A percentile compares a stretch with the other conserved stretches of the same genome.
These are phyloP conservation scores for Sphecodes monilicornis DNA, from an alignment of 2,888 invertebrate species.

Conservation along the genomic window DNA sequence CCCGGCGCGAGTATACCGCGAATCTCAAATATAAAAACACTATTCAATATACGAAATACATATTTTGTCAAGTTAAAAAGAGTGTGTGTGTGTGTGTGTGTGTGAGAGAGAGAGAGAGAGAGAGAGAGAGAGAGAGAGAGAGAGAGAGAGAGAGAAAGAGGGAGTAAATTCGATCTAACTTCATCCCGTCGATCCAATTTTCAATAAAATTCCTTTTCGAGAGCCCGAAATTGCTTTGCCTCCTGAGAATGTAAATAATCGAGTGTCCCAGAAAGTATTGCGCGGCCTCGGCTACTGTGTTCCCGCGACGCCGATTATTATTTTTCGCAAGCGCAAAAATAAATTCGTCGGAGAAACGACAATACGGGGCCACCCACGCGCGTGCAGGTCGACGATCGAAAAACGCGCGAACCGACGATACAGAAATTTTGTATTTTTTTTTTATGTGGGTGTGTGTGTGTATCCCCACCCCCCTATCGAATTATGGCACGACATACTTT, in stretches of 20 bases:
- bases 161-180: conserved; percentile 16
- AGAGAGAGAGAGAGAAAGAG: not conserved
- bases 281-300: not conserved
- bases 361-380: not conserved
- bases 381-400: not conserved
- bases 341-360: not conserved
- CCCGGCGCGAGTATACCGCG: conserved; percentile 2
- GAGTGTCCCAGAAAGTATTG: not conserved
- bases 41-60: conserved; percentile 15
- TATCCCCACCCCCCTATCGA: not conserved
- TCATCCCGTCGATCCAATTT: conserved; percentile 6
- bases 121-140: not conserved
- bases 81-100: no score
- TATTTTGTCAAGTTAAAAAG: conserved; percentile 16
- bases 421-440: not conserved
- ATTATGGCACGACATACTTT: not conserved
- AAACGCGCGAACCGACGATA: not conserved
- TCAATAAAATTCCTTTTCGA: conserved; percentile 27
- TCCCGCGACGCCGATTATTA: not conserved
- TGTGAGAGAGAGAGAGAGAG: not conserved
- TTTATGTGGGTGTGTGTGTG: no score
- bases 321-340: not conserved
- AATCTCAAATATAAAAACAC: conserved; percentile 23
- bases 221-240: not conserved
- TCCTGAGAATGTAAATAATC: conserved; percentile 2